phyloP scores from a whole-genome alignment of 2,113 vertebrate species.

The Microtus montanus region DNA sequence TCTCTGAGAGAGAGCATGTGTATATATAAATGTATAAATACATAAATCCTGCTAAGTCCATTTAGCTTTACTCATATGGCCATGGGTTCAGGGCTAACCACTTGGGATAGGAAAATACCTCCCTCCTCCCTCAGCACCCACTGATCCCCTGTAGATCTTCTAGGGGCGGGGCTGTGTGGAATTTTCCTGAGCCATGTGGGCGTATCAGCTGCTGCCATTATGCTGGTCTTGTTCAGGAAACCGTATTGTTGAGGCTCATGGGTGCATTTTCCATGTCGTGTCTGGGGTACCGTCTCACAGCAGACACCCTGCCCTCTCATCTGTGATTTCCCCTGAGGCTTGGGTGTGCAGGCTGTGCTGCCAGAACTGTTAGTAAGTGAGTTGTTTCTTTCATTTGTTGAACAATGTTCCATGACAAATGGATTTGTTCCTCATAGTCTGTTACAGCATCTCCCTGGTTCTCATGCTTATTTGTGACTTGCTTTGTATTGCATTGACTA shows the following conservation, averaged over 20 bases:
- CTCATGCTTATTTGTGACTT: slow-evolving; percentile 1
- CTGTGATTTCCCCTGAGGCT: neutral
- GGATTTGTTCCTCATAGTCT: neutral
- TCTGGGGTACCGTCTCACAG: neutral
- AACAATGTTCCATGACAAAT: neutral
- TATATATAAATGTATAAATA: neutral
- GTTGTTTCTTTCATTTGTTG: too few relatives aligned
- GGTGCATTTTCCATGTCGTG: neutral
- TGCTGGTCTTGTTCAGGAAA: neutral
- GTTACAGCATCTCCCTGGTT: neutral
- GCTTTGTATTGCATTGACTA: slow-evolving; percentile 13
- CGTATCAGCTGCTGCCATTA: neutral
- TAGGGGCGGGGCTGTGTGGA: neutral
- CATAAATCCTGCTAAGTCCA: neutral
- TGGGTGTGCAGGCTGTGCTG: neutral
- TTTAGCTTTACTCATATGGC: neutral
- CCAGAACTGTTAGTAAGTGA: neutral
- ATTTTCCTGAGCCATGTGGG: neutral
- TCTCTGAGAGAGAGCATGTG: neutral
- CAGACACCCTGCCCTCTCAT: neutral
- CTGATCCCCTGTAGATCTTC: neutral
- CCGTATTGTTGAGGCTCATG: neutral
- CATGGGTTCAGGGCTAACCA: neutral
- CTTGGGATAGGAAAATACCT: neutral
- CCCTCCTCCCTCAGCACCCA: too few relatives aligned